A percentile compares a stretch with the other conserved stretches of the same genome.
Evolutionary conservation across 2,797 vertebrate species (phyloP).

Genomic region (Podargus strigoides): DNA sequence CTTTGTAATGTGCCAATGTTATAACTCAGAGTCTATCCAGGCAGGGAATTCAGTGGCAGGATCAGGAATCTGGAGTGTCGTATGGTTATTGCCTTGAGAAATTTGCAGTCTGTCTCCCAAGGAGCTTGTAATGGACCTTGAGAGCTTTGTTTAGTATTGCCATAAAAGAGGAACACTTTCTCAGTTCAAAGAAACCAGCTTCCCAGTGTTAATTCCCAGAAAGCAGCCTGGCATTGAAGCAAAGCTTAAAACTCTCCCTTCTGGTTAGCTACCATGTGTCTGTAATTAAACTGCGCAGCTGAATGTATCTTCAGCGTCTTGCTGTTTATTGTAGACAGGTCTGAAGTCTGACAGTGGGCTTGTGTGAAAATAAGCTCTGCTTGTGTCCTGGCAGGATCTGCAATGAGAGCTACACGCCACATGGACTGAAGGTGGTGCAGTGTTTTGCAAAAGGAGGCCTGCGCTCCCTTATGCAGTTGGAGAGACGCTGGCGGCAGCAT

Average conservation of each 20-base stretch:
- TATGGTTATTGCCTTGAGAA: not conserved
- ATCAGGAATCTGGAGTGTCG: not conserved
- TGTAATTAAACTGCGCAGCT: not conserved
- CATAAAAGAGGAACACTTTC: not conserved
- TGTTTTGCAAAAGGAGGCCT: slow-evolving; percentile 80
- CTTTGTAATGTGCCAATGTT: not conserved
- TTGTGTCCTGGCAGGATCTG: slow-evolving; percentile 83
- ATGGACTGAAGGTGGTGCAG: slow-evolving; percentile 95
- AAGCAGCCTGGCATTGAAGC: not conserved
- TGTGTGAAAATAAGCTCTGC: slow-evolving; percentile 11
- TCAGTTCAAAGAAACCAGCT: not conserved
- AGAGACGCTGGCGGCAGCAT: slow-evolving; percentile 93
- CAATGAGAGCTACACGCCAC: slow-evolving; percentile 89
- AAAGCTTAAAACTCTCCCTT: not conserved
- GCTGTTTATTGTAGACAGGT: not conserved
- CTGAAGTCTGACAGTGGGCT: not conserved
- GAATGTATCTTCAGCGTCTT: not conserved
- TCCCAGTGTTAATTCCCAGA: not conserved
- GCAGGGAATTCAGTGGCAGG: not conserved
- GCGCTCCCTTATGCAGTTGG: slow-evolving; percentile 88
- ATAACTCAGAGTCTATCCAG: not conserved
- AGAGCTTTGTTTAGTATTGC: not conserved
- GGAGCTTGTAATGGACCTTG: not conserved
- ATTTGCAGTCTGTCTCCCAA: not conserved
- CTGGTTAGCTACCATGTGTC: not conserved